phyloP scores from a whole-genome alignment of 2,888 invertebrate genomes.

The Tineola bisselliella region DNA sequence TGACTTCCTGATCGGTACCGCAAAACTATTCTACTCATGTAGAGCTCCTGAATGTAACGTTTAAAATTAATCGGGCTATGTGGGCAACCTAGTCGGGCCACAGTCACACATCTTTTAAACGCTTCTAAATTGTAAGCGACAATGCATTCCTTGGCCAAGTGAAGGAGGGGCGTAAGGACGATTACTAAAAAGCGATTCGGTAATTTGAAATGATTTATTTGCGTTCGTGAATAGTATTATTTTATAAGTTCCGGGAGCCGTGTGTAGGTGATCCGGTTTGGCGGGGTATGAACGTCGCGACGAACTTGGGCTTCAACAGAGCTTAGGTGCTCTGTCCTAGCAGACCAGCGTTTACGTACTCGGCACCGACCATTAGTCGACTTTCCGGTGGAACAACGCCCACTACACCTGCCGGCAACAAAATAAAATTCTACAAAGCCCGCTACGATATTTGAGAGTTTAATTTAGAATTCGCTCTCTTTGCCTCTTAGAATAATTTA shows the following conservation, averaged over 20 bases:
- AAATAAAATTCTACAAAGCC: slow-evolving; percentile 62
- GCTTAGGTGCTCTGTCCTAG: slow-evolving; percentile 62
- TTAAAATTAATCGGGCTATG: slow-evolving; percentile 51
- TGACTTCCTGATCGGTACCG: slow-evolving; percentile 66
- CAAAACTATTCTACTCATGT: slow-evolving; percentile 18
- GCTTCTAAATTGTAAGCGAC: slow-evolving; percentile 39
- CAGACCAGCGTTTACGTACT: slow-evolving; percentile 66
- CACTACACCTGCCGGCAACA: slow-evolving; percentile 71
- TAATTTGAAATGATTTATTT: slow-evolving; percentile 56
- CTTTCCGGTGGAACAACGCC: slow-evolving; percentile 72
- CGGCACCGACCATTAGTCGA: slow-evolving; percentile 71
- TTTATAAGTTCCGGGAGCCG: slow-evolving; percentile 44
- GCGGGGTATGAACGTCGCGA: slow-evolving; percentile 34
- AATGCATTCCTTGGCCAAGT: slow-evolving; percentile 58
- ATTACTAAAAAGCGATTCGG: slow-evolving; percentile 56
- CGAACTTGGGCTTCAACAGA: slow-evolving; percentile 20
- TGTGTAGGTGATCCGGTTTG: slow-evolving; percentile 49
- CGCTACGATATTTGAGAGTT: slow-evolving; percentile 29
- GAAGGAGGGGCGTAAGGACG: slow-evolving; percentile 34
- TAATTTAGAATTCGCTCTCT: background rate
- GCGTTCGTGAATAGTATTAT: slow-evolving; percentile 31
- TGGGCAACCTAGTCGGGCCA: slow-evolving; percentile 63
- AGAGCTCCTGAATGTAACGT: background rate
- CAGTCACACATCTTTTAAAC: slow-evolving; percentile 56
- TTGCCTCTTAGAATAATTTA: background rate